Conservation (phyloP, 2,888 invertebrate species). For the Dione juno region DNA sequence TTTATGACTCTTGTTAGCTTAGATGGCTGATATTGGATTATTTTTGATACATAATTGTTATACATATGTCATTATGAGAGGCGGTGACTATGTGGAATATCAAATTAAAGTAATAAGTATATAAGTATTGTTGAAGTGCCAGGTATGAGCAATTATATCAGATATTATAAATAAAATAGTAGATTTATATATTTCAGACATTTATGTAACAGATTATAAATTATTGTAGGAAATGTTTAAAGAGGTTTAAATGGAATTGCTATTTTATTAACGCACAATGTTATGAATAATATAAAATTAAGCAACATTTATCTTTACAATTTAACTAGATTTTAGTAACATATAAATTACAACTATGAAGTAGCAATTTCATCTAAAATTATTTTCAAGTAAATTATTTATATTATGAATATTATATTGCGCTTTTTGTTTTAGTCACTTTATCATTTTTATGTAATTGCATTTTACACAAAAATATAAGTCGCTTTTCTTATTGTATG, state of each 20-base stretch:
- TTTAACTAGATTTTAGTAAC: constrained; percentile 19
- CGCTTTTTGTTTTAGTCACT: constrained; percentile 25
- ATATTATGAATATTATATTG: constrained; percentile 12
- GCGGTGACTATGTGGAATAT: constrained; percentile 25
- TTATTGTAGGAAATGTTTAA: constrained; percentile 1
- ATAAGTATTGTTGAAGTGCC: constrained; percentile 24
- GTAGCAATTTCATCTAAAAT: constrained; percentile 21
- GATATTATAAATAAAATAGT: constrained; percentile 6
- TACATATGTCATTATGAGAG: constrained; percentile 32
- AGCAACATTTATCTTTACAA: constrained; percentile 17
- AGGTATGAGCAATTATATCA: constrained; percentile 25
- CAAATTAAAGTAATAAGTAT: constrained; percentile 21
- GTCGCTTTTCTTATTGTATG: constrained; percentile 34
- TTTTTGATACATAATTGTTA: constrained; percentile 47
- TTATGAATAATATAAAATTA: constrained; percentile 9
- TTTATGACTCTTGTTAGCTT: constrained; percentile 26
- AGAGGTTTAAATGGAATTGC: constrained; percentile 22
- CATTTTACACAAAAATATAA: constrained; percentile 30
- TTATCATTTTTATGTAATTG: constrained; percentile 22
- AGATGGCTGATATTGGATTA: constrained; percentile 40
- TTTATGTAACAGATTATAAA: constrained; percentile 17
- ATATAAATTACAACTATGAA: constrained; percentile 1
- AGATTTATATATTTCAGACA: background rate
- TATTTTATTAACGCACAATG: constrained; percentile 28
- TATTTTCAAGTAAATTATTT: background rate